Conservation (phyloP, 1,140 invertebrate genomes). For the Dreissena rostriformis region DNA sequence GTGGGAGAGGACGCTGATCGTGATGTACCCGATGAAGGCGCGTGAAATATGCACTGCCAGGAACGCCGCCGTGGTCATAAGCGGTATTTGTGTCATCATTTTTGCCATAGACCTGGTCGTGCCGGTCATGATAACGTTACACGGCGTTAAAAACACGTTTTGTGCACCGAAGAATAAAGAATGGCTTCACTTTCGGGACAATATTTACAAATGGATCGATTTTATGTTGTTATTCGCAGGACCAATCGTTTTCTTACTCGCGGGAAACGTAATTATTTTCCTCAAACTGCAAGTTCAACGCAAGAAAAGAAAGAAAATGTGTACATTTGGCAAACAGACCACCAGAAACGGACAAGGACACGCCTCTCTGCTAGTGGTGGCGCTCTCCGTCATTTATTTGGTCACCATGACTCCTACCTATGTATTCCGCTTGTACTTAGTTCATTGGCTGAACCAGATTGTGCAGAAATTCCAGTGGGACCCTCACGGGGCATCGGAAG, state of each 20-base stretch:
- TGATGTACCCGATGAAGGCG: slow-evolving; percentile 30
- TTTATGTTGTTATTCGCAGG: not conserved
- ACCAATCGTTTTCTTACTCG: not conserved
- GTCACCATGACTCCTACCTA: slow-evolving; percentile 21
- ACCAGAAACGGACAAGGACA: not conserved
- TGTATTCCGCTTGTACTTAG: slow-evolving; percentile 27
- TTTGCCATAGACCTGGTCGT: not conserved
- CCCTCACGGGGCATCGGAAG: slow-evolving; percentile 5
- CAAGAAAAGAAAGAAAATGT: slow-evolving; percentile 5
- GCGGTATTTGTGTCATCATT: not conserved
- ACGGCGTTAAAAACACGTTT: not conserved
- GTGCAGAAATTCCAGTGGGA: slow-evolving; percentile 3
- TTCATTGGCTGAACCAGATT: not conserved
- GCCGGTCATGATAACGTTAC: not conserved
- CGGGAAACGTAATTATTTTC: slow-evolving; percentile 33
- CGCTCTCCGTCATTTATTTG: slow-evolving; percentile 29
- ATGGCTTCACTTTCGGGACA: not conserved
- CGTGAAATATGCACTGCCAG: slow-evolving; percentile 3
- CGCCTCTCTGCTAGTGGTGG: slow-evolving; percentile 26
- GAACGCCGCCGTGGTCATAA: too few relatives aligned
- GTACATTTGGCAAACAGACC: not conserved
- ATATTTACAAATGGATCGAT: not conserved
- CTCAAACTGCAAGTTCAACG: not conserved
- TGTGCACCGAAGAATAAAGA: not conserved
- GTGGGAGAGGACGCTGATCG: slow-evolving; percentile 3